phyloP scores from a whole-genome alignment of 2,797 vertebrate genomes.

The Odontamblyopus lacepedii region DNA sequence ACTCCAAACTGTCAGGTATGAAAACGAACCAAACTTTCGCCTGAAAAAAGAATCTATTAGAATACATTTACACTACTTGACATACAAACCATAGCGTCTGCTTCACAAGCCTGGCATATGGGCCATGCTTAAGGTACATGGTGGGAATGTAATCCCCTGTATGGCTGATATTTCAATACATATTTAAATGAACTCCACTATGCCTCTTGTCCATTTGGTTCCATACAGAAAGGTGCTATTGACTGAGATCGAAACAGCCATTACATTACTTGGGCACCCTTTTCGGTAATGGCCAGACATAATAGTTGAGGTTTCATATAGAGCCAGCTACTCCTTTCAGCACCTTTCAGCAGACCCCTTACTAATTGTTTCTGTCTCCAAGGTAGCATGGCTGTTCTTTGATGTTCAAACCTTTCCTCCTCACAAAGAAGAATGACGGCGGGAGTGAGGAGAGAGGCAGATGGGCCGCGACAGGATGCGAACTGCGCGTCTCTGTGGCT shows the following conservation, averaged over 20 bases:
- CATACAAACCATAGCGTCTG: neutral
- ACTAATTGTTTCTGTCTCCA: slow-evolving; percentile 84
- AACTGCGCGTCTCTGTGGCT: slow-evolving; percentile 83
- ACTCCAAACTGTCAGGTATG: too few relatives aligned
- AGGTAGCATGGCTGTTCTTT: slow-evolving; percentile 77
- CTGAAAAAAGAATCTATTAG: too few relatives aligned
- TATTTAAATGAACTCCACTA: slow-evolving; percentile 1
- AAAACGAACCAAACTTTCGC: too few relatives aligned
- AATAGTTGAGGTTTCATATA: slow-evolving; percentile 40
- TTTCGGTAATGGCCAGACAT: slow-evolving; percentile 26
- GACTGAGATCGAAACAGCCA: slow-evolving; percentile 6
- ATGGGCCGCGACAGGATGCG: slow-evolving; percentile 83
- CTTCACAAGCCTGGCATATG: neutral
- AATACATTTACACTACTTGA: neutral
- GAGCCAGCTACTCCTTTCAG: slow-evolving; percentile 49
- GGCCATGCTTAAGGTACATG: neutral
- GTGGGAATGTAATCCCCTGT: neutral
- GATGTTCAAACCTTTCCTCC: slow-evolving; percentile 81
- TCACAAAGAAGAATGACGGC: slow-evolving; percentile 79
- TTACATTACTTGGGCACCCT: slow-evolving; percentile 24
- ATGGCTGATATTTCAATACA: neutral
- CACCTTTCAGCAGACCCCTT: slow-evolving; percentile 76
- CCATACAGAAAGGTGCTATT: slow-evolving; percentile 2
- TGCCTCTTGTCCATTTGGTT: neutral
- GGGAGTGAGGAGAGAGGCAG: slow-evolving; percentile 79